Evolutionary conservation across 2,797 vertebrate species (phyloP), one percentile per base, ranked within the genome.

Genomic region (Lepilemur septentrionalis): DNA sequence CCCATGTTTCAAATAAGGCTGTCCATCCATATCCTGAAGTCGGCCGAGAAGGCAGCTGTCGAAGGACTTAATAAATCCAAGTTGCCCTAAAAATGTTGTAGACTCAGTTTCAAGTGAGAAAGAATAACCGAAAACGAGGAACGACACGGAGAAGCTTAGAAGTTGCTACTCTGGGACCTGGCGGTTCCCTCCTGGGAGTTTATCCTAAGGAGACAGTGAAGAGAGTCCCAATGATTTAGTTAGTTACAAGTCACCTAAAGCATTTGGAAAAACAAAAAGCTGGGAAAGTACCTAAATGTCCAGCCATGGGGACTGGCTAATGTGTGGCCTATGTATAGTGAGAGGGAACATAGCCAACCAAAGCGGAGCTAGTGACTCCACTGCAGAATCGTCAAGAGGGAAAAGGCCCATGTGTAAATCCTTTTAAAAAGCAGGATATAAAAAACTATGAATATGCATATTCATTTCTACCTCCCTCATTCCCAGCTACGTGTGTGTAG

Each of bases 231-330:
- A n/a, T 35, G 63, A 67, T 67, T 67, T 67, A 35, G 63, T 67
- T 67, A n/a, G 32, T 67, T 67, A 85, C 41, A 43, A 50, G 52
- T 73, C 73, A 79, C 55, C 22, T 55, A 89, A 63, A 65, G 59
- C 69, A 57, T 30, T 82, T 82, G 79, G 94, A 41, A 91, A 95
- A 76, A 48, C 2, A 46, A 50, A 84, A 81, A 80, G 48, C 22
- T 84, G 89, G 89, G 81, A 93, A 91, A 87, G 89, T 72, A 88
- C 93, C 86, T 72, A 50, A 91, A 65, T 86, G 52, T 65, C 65
- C 85, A 84, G 12, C 79, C n/a, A 1, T 17, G 15, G 75, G 57
- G 78, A 93, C 50, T 63, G 75, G 70, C 32, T 61, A 11, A 23
- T 32, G 14, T 17, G 25, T 30, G 76, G 28, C 23, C 13, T n/a